Evolutionary conservation across 2,113 vertebrate genomes (phyloP), one percentile per base, ranked within the genome.

Genomic region (Sceloporus undulatus): DNA sequence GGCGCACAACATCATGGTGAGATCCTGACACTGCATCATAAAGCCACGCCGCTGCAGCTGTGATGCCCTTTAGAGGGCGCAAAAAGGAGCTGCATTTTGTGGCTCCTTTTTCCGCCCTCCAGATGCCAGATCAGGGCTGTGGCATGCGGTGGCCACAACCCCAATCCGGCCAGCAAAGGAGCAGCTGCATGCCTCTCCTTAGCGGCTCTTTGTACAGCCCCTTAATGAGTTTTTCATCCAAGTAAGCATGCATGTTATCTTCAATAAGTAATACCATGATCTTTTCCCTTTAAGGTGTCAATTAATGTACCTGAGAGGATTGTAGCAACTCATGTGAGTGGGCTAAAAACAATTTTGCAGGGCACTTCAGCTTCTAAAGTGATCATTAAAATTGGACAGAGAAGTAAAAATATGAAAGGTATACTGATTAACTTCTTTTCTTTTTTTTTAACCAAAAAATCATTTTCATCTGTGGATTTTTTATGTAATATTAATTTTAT

Each of bases 331-430:
- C 80, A 70, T 0, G 2, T 86, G 82, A 96, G 94, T 10, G 92
- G 95, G 4, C 78, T 93, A 3, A 96, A 97, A 89, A 94, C 95
- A 89, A 95, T 82, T 70, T 74, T 94, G 85, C 93, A 95, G 86
- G 96, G 93, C 56, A 94, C 84, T n/a, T 91, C 93, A 73, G 93
- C 95, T 87, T 97, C 97, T 27, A 98, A 94, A 93, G 97, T 99
- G 52, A 87, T 96, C 0, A 92, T 99, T 92, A 93, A 94, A 1
- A 93, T 98, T 94, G 97, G 98, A 91, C 97, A 97, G 42, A 92
- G 79, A 90, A 98, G 93, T 91, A 98, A 96, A 91, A 99, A 99
- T 93, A 94, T 99, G 87, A 97, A 97, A 86, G 99, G 98, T 99
- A 97, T 6, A 81, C 21, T 85, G 6, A 42, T 34, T 82, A 79